These are phyloP conservation scores for Synergus gifuensis DNA, from an alignment of 2,888 invertebrate species.

Conservation along the genomic window DNA sequence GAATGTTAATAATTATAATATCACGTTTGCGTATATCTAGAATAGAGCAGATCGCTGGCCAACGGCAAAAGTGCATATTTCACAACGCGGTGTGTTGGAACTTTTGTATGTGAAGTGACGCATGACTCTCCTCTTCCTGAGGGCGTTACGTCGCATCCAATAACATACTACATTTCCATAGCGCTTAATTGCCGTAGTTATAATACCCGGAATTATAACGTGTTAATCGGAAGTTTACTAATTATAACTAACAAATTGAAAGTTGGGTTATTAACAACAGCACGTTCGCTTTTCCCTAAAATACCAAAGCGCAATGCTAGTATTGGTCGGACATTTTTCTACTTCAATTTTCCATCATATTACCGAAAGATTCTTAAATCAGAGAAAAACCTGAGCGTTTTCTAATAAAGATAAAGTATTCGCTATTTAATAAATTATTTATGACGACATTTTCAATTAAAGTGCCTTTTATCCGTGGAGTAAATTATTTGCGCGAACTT, in stretches of 20 bases:
- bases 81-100: background rate
- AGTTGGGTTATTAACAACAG: slow-evolving; percentile 15
- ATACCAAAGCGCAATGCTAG: too few relatives aligned
- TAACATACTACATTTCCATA: slow-evolving; percentile 6
- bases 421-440: too few relatives aligned
- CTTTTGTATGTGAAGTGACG: slow-evolving; percentile 3
- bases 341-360: too few relatives aligned
- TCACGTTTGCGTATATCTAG: background rate
- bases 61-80: slow-evolving; percentile 30
- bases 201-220: slow-evolving; percentile 26
- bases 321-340: too few relatives aligned
- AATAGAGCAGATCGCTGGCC: slow-evolving; percentile 8
- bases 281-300: background rate
- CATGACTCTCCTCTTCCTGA: background rate
- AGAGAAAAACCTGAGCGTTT: too few relatives aligned
- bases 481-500: background rate
- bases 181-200: slow-evolving; percentile 19
- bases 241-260: slow-evolving; percentile 58
- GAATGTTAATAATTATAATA: too few relatives aligned
- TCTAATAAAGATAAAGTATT: too few relatives aligned
- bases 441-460: too few relatives aligned
- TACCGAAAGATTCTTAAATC: too few relatives aligned
- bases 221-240: slow-evolving; percentile 53
- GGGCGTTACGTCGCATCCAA: slow-evolving; percentile 1
- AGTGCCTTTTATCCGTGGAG: too few relatives aligned